A percentile compares a stretch with the other conserved stretches of the same genome.
phyloP scores from a whole-genome alignment of 2,797 vertebrate genomes.

The Liparis tanakae region DNA sequence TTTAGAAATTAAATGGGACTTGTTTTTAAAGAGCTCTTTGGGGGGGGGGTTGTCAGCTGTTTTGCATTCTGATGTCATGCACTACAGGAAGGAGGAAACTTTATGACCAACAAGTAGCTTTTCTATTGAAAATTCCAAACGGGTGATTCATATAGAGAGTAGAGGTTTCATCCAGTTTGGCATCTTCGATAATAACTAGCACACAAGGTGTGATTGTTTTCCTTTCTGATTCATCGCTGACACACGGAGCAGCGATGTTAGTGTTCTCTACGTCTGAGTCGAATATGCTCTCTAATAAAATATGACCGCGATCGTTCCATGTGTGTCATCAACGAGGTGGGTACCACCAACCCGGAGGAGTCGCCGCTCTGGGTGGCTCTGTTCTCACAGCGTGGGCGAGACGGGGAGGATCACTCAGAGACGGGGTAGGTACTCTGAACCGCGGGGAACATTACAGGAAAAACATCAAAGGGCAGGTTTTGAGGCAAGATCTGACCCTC shows the following conservation, averaged over 20 bases:
- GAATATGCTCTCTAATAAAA: no score
- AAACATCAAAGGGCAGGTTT: slow-evolving; percentile 47
- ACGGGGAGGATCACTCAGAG: no score
- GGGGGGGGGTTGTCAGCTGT: neutral
- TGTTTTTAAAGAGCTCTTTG: slow-evolving; percentile 11
- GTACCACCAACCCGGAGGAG: neutral
- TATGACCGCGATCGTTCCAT: neutral
- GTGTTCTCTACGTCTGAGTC: neutral
- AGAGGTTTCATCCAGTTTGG: no score
- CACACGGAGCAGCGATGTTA: neutral
- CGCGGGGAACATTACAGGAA: neutral
- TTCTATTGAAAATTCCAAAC: no score
- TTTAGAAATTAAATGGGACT: slow-evolving; percentile 29
- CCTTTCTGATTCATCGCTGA: neutral
- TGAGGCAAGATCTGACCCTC: slow-evolving; percentile 47
- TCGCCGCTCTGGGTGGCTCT: neutral
- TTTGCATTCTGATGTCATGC: slow-evolving; percentile 20
- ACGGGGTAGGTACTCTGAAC: neutral
- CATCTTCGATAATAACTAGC: neutral
- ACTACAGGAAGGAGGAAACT: neutral
- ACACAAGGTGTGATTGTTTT: neutral
- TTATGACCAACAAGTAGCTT: neutral
- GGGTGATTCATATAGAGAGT: no score
- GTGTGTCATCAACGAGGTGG: neutral
- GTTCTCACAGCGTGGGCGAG: neutral